Conservation (phyloP, 2,113 vertebrate genomes). For the Pomatorhinus ruficollis region DNA sequence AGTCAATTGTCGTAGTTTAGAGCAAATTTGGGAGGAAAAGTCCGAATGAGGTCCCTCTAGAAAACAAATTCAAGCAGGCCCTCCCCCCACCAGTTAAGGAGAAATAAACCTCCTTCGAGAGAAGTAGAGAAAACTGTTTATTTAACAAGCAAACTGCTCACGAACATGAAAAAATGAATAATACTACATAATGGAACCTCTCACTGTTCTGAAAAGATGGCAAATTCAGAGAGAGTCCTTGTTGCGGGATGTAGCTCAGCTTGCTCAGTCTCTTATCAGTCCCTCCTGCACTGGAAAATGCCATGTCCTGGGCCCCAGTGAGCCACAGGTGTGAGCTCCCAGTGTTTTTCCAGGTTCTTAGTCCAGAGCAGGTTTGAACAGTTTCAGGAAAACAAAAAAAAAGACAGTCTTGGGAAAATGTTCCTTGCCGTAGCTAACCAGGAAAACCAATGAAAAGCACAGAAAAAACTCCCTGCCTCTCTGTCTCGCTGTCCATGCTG, state of each 20-base stretch:
- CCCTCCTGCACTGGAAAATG: background rate
- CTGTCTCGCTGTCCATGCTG: background rate
- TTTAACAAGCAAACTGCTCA: background rate
- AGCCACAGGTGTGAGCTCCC: background rate
- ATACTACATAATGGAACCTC: background rate
- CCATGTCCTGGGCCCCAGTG: accelerated
- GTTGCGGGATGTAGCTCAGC: accelerated
- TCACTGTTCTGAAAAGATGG: background rate
- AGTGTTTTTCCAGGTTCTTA: background rate
- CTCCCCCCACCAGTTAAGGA: accelerated
- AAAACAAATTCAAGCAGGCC: background rate
- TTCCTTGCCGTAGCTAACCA: background rate
- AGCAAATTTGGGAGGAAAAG: background rate
- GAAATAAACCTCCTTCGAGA: background rate
- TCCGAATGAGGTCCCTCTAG: too few species aligned
- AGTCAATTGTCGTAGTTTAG: background rate
- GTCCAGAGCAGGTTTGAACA: background rate
- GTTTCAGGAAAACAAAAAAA: background rate
- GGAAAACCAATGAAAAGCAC: background rate
- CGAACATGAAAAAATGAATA: background rate
- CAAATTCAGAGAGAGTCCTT: background rate
- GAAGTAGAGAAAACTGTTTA: background rate
- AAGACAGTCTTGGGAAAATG: background rate
- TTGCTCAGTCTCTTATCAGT: too few species aligned
- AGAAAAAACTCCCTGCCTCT: background rate